Conservation (phyloP, 2,888 invertebrate species). For the Xylocampa areola region DNA sequence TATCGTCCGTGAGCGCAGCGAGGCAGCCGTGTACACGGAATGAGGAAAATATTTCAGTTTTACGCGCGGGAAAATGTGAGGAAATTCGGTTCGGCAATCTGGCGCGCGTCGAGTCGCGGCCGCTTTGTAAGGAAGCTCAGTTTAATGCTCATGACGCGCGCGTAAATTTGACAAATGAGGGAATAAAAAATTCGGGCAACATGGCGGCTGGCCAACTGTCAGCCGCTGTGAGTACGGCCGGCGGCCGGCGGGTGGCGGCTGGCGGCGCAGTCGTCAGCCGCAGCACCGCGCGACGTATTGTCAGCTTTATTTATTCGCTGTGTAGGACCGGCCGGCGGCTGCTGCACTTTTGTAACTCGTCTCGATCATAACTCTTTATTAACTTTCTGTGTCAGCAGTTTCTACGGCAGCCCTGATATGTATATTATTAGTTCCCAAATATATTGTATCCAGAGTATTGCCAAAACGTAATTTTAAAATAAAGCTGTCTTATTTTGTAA, state of each 20-base stretch:
- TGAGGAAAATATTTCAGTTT: conserved; percentile 37
- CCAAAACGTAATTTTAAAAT: conserved; percentile 20
- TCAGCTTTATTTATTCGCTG: conserved; percentile 10
- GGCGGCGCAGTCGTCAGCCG: conserved; percentile 2
- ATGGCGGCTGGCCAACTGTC: conserved; percentile 3
- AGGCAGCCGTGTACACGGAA: conserved; percentile 19
- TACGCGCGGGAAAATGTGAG: conserved; percentile 17
- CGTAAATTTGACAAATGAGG: conserved; percentile 24
- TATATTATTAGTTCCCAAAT: conserved; percentile 13
- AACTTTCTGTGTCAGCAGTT: conserved; percentile 9
- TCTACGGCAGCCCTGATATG: conserved; percentile 10
- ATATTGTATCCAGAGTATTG: conserved; percentile 11
- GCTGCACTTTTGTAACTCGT: conserved; percentile 13
- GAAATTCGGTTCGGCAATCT: conserved; percentile 11
- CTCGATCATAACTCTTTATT: conserved; percentile 18
- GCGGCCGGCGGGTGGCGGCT: not conserved
- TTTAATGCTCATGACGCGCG: conserved; percentile 11
- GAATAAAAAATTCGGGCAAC: conserved; percentile 18
- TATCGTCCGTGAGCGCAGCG: conserved; percentile 18
- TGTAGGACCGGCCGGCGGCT: not conserved
- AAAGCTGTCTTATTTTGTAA: conserved; percentile 2
- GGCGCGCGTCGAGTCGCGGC: conserved; percentile 12
- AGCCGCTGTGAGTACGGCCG: not conserved
- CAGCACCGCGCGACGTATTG: not conserved
- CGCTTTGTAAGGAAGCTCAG: conserved; percentile 7